phyloP scores from a whole-genome alignment of 2,797 vertebrate genomes.

The Pipistrellus pygmaeus region DNA sequence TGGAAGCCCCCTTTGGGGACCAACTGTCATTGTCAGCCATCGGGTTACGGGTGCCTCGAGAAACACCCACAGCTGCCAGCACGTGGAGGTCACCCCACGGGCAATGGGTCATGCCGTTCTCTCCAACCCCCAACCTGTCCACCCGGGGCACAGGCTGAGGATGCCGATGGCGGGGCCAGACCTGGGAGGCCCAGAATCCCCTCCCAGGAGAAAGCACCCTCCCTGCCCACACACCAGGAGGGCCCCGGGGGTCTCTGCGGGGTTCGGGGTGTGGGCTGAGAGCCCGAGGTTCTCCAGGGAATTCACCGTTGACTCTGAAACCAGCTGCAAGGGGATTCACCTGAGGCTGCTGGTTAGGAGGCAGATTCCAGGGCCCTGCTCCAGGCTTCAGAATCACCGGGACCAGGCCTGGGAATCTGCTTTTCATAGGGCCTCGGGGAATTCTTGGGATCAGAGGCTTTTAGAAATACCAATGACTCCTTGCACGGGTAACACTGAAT shows the following conservation, averaged over 20 bases:
- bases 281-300: neutral
- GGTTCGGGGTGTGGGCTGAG: neutral
- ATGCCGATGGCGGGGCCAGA: neutral
- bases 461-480: neutral
- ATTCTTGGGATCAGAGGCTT: neutral
- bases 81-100: neutral
- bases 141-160: neutral
- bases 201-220: neutral
- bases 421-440: neutral
- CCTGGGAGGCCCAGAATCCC: neutral
- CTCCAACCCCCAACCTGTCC: neutral
- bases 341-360: neutral
- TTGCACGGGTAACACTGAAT: neutral
- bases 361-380: neutral
- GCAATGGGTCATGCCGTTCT: neutral
- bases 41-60: neutral
- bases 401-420: neutral
- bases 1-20: slow-evolving; percentile 60
- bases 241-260: neutral
- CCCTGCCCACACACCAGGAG: neutral
- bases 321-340: neutral
- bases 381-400: neutral
- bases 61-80: neutral
- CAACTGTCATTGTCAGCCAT: slow-evolving; percentile 61
- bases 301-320: neutral